phyloP scores from a whole-genome alignment of 2,888 invertebrate species.

The Steinernema hermaphroditum region DNA sequence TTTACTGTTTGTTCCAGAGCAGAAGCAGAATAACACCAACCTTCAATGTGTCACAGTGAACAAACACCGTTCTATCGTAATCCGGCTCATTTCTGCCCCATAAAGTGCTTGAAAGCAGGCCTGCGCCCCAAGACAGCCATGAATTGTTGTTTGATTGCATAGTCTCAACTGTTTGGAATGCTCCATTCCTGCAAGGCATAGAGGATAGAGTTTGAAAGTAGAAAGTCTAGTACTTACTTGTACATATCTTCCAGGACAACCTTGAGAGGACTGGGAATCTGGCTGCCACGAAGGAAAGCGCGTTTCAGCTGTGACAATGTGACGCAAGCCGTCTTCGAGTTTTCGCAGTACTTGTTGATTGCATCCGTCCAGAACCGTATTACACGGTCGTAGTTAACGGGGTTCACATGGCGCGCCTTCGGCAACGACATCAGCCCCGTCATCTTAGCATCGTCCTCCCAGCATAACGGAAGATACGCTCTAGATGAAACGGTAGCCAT shows the following conservation, averaged over 20 bases:
- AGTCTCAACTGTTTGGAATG: constrained; percentile 27
- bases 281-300: constrained; percentile 54
- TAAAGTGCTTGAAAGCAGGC: constrained; percentile 35
- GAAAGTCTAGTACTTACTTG: constrained; percentile 40
- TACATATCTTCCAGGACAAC: constrained; percentile 53
- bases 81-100: constrained; percentile 36
- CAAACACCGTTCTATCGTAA: constrained; percentile 32
- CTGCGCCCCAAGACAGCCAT: constrained; percentile 42
- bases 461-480: constrained; percentile 44
- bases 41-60: constrained; percentile 43
- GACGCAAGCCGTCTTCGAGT: constrained; percentile 51
- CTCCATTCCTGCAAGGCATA: constrained; percentile 25
- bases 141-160: constrained; percentile 37
- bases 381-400: constrained; percentile 58
- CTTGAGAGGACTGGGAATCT: constrained; percentile 53
- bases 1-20: not conserved
- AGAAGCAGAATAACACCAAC: constrained; percentile 30
- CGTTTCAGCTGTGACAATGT: constrained; percentile 48
- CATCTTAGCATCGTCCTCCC: constrained; percentile 51
- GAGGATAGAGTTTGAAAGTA: not conserved
- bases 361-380: constrained; percentile 55
- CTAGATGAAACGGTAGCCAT: constrained; percentile 2
- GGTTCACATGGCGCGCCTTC: constrained; percentile 55
- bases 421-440: constrained; percentile 53
- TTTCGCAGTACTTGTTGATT: constrained; percentile 48